phyloP scores from a whole-genome alignment of 2,888 invertebrate species.

The Nemurella pictetii region DNA sequence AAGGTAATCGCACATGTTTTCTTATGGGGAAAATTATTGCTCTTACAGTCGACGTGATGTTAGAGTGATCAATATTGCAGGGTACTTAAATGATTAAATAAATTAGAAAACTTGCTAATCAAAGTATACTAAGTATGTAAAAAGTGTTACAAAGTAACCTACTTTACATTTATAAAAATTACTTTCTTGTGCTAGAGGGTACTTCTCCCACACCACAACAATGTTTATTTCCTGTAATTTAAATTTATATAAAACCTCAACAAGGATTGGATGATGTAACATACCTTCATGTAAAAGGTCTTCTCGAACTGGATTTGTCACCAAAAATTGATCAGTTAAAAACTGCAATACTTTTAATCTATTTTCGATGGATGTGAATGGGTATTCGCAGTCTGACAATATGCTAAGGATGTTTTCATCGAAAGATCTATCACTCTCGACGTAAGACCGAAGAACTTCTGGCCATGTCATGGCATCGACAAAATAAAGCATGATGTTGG shows the following conservation, averaged over 20 bases:
- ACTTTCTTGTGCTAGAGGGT: too few relatives aligned
- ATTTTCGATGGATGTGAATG: conserved; percentile 79
- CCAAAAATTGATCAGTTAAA: conserved; percentile 91
- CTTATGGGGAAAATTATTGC: too few relatives aligned
- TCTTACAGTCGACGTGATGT: too few relatives aligned
- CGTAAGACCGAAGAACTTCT: conserved; percentile 84
- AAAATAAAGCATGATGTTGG: conserved; percentile 89
- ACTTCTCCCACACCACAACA: too few relatives aligned
- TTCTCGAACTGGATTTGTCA: conserved; percentile 90
- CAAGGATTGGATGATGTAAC: not conserved
- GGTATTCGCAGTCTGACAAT: conserved; percentile 78
- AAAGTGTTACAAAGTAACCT: too few relatives aligned
- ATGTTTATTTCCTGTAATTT: too few relatives aligned
- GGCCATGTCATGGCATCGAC: conserved; percentile 97
- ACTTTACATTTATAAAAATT: too few relatives aligned
- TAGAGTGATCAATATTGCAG: too few relatives aligned
- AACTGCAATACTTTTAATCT: conserved; percentile 83
- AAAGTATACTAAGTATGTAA: too few relatives aligned
- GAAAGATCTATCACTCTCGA: conserved; percentile 86
- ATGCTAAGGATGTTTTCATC: conserved; percentile 72
- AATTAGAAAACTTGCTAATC: too few relatives aligned
- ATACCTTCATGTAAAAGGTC: conserved; percentile 90
- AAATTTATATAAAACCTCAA: not conserved
- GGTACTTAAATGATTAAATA: too few relatives aligned
- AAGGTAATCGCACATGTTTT: too few relatives aligned